Percentiles rank a stretch among this genome's conserved stretches.
Conservation (phyloP, 1,140 invertebrate species). For the Caenorhabditis briggsae region DNA sequence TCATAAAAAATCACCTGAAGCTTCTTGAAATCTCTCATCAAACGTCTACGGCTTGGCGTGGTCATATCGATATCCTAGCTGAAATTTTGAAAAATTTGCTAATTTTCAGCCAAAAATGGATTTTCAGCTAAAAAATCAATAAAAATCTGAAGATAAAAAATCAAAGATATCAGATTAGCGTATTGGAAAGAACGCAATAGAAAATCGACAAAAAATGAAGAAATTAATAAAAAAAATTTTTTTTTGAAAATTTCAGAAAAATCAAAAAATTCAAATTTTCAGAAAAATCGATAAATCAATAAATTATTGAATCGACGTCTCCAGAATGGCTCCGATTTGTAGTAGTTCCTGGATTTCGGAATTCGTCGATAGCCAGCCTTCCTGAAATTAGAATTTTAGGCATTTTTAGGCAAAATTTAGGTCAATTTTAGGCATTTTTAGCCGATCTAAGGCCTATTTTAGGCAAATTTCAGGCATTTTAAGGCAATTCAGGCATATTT, state of each 20-base stretch:
- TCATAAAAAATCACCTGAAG: conserved; percentile 68
- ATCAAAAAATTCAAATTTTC: not conserved
- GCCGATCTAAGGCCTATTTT: too few species aligned
- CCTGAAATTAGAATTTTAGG: too few species aligned
- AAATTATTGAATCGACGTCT: not conserved
- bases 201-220: not conserved
- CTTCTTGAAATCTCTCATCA: conserved; percentile 78
- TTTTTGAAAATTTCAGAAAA: not conserved
- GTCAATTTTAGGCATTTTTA: too few species aligned
- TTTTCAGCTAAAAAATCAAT: not conserved
- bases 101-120: not conserved
- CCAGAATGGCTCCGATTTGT: not conserved
- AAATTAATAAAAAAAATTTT: not conserved
- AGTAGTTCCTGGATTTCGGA: not conserved
- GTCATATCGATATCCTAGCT: conserved; percentile 70
- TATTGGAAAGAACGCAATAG: too few species aligned
- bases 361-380: not conserved
- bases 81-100: conserved; percentile 5
- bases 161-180: not conserved
- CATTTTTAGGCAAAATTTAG: too few species aligned
- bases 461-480: too few species aligned
- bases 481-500: too few species aligned
- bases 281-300: not conserved
- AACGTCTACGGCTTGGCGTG: conserved; percentile 75
- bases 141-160: not conserved